These are phyloP conservation scores for Plusia festucae DNA, from an alignment of 2,888 invertebrate species.

Conservation along the genomic window DNA sequence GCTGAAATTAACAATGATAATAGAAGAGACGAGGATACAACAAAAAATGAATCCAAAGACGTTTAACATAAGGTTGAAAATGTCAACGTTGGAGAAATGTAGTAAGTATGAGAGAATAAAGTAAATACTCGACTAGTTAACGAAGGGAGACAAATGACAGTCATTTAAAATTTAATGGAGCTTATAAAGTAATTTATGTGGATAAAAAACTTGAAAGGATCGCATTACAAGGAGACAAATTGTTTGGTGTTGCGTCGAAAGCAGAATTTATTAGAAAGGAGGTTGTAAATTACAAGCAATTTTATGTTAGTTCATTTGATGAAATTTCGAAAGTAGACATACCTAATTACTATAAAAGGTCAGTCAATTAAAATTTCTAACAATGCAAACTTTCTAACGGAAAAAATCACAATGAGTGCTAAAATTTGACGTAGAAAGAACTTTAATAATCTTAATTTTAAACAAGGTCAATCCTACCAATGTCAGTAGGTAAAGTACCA, in stretches of 20 bases:
- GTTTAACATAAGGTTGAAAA: slow-evolving; percentile 60
- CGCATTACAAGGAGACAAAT: slow-evolving; percentile 39
- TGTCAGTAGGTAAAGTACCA: too few relatives aligned
- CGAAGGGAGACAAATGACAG: slow-evolving; percentile 74
- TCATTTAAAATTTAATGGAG: slow-evolving; percentile 74
- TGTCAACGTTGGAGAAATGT: slow-evolving; percentile 33
- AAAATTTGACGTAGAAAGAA: slow-evolving; percentile 24
- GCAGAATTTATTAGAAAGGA: slow-evolving; percentile 14
- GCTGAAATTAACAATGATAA: slow-evolving; percentile 83
- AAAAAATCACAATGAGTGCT: slow-evolving; percentile 41
- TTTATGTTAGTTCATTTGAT: not conserved
- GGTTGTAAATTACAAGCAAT: slow-evolving; percentile 10
- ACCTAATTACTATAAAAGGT: slow-evolving; percentile 3
- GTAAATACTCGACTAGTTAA: slow-evolving; percentile 73
- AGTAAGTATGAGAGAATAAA: slow-evolving; percentile 66
- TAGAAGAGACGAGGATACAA: slow-evolving; percentile 59
- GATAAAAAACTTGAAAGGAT: slow-evolving; percentile 48
- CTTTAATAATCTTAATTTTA: slow-evolving; percentile 7
- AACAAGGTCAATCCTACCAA: slow-evolving; percentile 19
- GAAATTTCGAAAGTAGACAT: not conserved
- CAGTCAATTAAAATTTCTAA: slow-evolving; percentile 25
- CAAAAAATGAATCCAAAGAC: slow-evolving; percentile 57
- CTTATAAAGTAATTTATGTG: slow-evolving; percentile 69
- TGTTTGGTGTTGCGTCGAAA: slow-evolving; percentile 29
- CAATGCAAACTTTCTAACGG: slow-evolving; percentile 24